These are phyloP conservation scores for Sabellastarte sp. DNA, from an alignment of 2,888 invertebrate genomes.

Conservation along the genomic window DNA sequence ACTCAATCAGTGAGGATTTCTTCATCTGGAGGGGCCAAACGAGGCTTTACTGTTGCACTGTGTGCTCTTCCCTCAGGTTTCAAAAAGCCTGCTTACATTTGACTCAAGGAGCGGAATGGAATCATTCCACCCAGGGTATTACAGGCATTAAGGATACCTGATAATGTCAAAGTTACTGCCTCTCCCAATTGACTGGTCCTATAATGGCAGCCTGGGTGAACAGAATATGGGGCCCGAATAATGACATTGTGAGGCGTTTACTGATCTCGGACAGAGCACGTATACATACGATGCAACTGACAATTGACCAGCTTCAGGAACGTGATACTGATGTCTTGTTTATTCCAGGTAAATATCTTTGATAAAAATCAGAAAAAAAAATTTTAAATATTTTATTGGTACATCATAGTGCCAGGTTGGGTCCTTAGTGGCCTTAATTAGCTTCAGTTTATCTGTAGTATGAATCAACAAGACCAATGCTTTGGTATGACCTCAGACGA, in stretches of 20 bases:
- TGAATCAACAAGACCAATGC: too few species aligned
- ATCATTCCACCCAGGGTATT: conserved; percentile 1
- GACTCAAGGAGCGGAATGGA: background rate
- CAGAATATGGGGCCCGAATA: background rate
- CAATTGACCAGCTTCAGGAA: too few species aligned
- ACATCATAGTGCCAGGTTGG: too few species aligned
- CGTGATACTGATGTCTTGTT: background rate
- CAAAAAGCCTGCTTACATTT: background rate
- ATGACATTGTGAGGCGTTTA: background rate
- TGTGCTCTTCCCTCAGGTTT: background rate
- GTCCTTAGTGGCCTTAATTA: too few species aligned
- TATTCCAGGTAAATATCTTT: too few species aligned
- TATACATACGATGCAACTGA: too few species aligned
- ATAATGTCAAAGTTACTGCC: background rate
- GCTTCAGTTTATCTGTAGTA: too few species aligned
- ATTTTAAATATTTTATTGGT: too few species aligned
- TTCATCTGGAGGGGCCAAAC: background rate
- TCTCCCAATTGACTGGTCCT: background rate
- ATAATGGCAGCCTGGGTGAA: background rate
- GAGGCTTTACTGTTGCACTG: conserved; percentile 1
- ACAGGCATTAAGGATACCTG: background rate
- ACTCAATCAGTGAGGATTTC: background rate
- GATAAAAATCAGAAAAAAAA: too few species aligned
- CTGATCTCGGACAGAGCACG: background rate
- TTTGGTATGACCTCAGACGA: too few species aligned